Conservation (phyloP, 2,113 vertebrate genomes). For the Candoia aspera region DNA sequence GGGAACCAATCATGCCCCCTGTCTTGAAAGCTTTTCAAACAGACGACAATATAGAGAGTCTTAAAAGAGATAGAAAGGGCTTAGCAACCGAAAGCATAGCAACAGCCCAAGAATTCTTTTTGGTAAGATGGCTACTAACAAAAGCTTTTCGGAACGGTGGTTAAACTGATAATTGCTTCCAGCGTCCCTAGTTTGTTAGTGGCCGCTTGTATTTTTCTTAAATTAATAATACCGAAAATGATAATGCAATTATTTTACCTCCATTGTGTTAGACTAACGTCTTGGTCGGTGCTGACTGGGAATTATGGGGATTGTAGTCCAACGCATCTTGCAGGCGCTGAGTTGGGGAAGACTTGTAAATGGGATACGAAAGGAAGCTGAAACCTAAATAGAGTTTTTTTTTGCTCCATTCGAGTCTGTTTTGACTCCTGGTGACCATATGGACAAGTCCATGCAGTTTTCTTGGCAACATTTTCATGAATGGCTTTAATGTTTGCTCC, state of each 20-base stretch:
- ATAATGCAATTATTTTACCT: not conserved
- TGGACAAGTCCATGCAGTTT: not conserved
- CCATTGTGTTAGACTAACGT: not conserved
- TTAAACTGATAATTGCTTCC: not conserved
- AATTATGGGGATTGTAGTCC: not conserved
- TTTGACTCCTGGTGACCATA: not conserved
- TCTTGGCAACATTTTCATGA: not conserved
- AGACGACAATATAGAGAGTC: not conserved
- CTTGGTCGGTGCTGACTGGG: not conserved
- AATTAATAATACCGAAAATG: not conserved
- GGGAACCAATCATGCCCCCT: not conserved
- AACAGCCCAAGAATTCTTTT: not conserved
- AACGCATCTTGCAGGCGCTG: not conserved
- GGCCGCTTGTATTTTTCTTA: not conserved
- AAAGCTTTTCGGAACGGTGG: not conserved
- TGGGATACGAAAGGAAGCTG: not conserved
- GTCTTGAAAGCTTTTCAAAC: not conserved
- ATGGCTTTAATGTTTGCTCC: not conserved
- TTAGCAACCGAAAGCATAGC: not conserved
- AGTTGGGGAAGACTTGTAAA: not conserved
- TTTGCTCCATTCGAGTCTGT: not conserved
- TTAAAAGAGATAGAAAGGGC: not conserved
- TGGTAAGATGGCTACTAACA: not conserved
- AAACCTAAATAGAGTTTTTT: not conserved
- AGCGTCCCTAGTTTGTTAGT: not conserved